Percentiles rank a stretch among this genome's conserved stretches.
These are phyloP conservation scores for Temnothorax curvispinosus DNA, from an alignment of 1,140 invertebrate species.

Conservation along the genomic window DNA sequence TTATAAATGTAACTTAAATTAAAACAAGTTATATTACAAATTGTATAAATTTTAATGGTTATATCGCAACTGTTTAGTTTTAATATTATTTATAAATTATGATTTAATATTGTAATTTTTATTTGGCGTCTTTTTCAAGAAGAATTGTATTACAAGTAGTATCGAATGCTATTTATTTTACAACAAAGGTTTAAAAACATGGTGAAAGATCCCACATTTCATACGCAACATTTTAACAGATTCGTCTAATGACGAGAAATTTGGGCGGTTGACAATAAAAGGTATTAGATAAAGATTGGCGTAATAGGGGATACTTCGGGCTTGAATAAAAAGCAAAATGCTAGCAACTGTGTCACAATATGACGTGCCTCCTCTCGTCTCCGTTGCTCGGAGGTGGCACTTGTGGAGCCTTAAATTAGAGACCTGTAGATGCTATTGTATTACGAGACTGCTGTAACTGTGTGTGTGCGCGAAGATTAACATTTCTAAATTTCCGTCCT, in stretches of 20 bases:
- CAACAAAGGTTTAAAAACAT: background rate
- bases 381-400: conserved; percentile 14
- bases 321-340: conserved; percentile 30
- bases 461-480: conserved; percentile 35
- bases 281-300: conserved; percentile 25
- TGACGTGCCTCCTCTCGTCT: conserved; percentile 23
- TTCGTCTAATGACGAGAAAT: conserved; percentile 32
- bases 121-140: background rate
- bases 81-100: background rate
- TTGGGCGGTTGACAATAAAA: conserved; percentile 50
- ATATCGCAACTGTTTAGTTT: background rate
- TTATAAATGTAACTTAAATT: background rate
- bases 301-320: conserved; percentile 36
- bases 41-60: conserved; percentile 6
- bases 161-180: background rate
- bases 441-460: conserved; percentile 43
- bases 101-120: background rate
- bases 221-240: conserved; percentile 40
- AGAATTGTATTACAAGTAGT: background rate
- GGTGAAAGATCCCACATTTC: conserved; percentile 37
- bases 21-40: background rate
- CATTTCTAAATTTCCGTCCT: conserved; percentile 38
- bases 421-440: conserved; percentile 49
- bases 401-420: conserved; percentile 46
- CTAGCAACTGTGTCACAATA: conserved; percentile 32